Percentiles rank a stretch among this genome's conserved stretches.
Conservation (phyloP, 2,888 invertebrate species). For the Thereva unica region DNA sequence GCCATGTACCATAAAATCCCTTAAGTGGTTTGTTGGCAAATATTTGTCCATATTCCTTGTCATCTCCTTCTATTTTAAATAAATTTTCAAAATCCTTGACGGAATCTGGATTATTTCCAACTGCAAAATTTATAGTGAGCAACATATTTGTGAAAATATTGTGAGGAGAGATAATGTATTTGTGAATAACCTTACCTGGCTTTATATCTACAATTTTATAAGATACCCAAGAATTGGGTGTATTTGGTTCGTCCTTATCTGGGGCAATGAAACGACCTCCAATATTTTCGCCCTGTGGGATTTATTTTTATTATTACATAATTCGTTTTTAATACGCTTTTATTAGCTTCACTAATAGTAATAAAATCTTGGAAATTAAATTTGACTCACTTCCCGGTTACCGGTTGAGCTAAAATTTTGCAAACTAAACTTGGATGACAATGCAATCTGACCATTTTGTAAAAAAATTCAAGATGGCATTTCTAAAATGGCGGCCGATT, state of each 20-base stretch:
- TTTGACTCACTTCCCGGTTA: no score
- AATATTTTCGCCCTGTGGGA: no score
- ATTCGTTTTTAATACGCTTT: no score
- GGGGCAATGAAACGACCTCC: conserved; percentile 56
- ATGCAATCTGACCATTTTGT: no score
- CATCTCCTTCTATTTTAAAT: conserved; percentile 51
- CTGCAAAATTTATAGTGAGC: neutral
- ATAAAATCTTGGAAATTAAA: no score
- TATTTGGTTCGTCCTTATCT: conserved; percentile 63
- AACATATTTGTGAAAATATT: neutral
- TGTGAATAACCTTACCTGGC: conserved; percentile 42
- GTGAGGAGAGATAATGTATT: neutral
- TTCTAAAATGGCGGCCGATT: no score
- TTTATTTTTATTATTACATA: no score
- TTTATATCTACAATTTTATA: conserved; percentile 59
- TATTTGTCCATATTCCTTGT: conserved; percentile 58
- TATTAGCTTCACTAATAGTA: no score
- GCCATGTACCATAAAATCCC: conserved; percentile 65
- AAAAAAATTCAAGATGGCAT: no score
- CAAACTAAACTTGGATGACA: no score
- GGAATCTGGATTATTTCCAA: conserved; percentile 43
- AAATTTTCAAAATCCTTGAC: conserved; percentile 50
- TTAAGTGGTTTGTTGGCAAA: conserved; percentile 58
- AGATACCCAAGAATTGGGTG: conserved; percentile 61
- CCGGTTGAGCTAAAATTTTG: no score